These are phyloP conservation scores for Drosophila cracens DNA, from an alignment of 2,888 invertebrate species.

Conservation along the genomic window DNA sequence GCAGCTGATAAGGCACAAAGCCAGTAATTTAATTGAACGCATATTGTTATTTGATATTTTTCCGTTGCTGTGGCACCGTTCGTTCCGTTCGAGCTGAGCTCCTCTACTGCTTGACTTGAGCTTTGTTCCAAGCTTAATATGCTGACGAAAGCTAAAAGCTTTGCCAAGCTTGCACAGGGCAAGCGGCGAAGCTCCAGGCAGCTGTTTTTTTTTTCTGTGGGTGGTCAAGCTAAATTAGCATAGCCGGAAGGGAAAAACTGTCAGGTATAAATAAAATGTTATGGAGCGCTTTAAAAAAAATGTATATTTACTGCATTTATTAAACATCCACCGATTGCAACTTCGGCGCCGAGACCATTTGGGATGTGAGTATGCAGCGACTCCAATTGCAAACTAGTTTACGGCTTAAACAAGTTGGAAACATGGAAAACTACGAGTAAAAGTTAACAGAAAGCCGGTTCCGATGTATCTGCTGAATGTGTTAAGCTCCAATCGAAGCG, in stretches of 20 bases:
- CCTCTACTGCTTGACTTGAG: slow-evolving; percentile 56
- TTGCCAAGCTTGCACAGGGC: neutral
- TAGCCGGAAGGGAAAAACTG: slow-evolving; percentile 49
- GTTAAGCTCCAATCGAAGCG: neutral
- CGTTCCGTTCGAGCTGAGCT: slow-evolving; percentile 52
- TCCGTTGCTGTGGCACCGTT: neutral
- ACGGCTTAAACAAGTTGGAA: slow-evolving; percentile 35
- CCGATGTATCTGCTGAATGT: neutral
- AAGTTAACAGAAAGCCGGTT: slow-evolving; percentile 25
- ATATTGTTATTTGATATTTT: slow-evolving; percentile 18
- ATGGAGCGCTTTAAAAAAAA: slow-evolving; percentile 16
- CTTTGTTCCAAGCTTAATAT: slow-evolving; percentile 65
- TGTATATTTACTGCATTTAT: slow-evolving; percentile 8
- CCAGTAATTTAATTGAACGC: slow-evolving; percentile 48
- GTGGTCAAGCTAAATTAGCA: slow-evolving; percentile 47
- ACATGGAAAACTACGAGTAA: slow-evolving; percentile 41
- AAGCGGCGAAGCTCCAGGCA: slow-evolving; percentile 30
- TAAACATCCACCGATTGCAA: neutral
- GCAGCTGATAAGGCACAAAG: slow-evolving; percentile 60
- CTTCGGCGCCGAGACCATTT: slow-evolving; percentile 1
- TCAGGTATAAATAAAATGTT: slow-evolving; percentile 45
- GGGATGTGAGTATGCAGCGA: slow-evolving; percentile 1
- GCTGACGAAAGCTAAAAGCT: slow-evolving; percentile 39
- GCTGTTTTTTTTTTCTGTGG: slow-evolving; percentile 12
- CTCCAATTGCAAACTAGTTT: slow-evolving; percentile 47